A percentile compares a stretch with the other conserved stretches of the same genome.
Conservation (phyloP, 2,113 vertebrate species). For the Chamaea fasciata region DNA sequence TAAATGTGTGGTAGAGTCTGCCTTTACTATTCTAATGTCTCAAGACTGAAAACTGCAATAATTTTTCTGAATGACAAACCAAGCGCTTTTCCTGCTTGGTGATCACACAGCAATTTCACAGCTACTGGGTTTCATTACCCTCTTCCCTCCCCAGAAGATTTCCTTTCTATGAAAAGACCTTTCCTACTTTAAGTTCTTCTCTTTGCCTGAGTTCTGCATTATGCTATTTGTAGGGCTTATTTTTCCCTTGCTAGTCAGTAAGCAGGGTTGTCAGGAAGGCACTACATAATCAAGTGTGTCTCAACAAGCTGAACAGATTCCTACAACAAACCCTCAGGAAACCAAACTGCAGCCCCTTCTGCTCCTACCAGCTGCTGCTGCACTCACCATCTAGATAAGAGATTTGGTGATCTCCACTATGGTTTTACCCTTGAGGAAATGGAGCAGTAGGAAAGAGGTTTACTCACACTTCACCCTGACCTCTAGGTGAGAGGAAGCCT, state of each 20-base stretch:
- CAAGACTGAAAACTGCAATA: slow-evolving; percentile 11
- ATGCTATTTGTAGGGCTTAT: not conserved
- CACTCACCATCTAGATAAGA: not conserved
- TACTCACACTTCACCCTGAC: not conserved
- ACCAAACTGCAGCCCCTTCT: not conserved
- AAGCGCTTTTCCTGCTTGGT: not conserved
- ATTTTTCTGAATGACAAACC: slow-evolving; percentile 20
- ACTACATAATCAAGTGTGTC: not conserved
- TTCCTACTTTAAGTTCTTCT: not conserved
- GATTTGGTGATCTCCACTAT: not conserved
- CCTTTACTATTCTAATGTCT: not conserved
- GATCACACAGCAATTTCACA: slow-evolving; percentile 12
- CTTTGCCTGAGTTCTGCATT: not conserved
- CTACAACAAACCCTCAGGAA: not conserved
- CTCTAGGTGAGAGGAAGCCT: not conserved
- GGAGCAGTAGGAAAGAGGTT: not conserved
- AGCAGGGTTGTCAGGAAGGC: not conserved
- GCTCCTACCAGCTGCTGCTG: not conserved
- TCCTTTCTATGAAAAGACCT: not conserved
- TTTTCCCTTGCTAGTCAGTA: not conserved
- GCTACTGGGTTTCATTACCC: slow-evolving; percentile 1
- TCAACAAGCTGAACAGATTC: not conserved
- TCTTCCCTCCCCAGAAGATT: not conserved
- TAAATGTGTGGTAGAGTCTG: not conserved
- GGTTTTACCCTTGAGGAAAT: not conserved